Percentiles rank a stretch among this genome's conserved stretches.
Evolutionary conservation across 2,888 invertebrate genomes (phyloP).

Genomic region (Hirtodrosophila alboralis): DNA sequence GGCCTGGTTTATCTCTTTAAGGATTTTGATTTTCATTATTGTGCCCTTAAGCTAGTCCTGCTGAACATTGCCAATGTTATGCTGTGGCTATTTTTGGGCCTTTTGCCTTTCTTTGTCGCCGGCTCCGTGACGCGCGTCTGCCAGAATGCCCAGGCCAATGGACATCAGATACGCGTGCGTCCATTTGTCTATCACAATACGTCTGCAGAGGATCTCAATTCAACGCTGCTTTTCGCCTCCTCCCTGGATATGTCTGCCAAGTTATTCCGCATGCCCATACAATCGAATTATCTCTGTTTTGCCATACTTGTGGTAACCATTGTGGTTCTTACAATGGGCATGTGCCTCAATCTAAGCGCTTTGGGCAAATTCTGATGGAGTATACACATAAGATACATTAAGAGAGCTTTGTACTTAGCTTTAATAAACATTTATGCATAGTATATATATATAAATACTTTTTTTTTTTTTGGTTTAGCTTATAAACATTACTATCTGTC

Average conservation of each 20-base stretch:
- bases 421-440: conserved; percentile 32
- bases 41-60: conserved; percentile 86
- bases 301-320: conserved; percentile 87
- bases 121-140: conserved; percentile 90
- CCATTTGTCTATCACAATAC: conserved; percentile 93
- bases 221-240: conserved; percentile 90
- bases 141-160: conserved; percentile 88
- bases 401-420: conserved; percentile 35
- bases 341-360: conserved; percentile 85
- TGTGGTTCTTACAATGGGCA: conserved; percentile 88
- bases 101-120: conserved; percentile 86
- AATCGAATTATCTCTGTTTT: conserved; percentile 88
- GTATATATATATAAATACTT: too few species aligned
- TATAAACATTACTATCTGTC: conserved; percentile 36
- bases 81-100: conserved; percentile 80
- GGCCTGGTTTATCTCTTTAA: conserved; percentile 88
- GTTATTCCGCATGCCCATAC: conserved; percentile 90
- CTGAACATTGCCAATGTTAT: conserved; percentile 88
- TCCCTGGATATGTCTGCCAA: conserved; percentile 90
- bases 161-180: conserved; percentile 90
- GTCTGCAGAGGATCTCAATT: conserved; percentile 89
- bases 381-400: conserved; percentile 1
- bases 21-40: conserved; percentile 86
- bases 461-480: conserved; percentile 36
- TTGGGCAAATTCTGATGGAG: conserved; percentile 63